Conservation (phyloP, 1,140 invertebrate genomes). For the Papilio polytes region DNA sequence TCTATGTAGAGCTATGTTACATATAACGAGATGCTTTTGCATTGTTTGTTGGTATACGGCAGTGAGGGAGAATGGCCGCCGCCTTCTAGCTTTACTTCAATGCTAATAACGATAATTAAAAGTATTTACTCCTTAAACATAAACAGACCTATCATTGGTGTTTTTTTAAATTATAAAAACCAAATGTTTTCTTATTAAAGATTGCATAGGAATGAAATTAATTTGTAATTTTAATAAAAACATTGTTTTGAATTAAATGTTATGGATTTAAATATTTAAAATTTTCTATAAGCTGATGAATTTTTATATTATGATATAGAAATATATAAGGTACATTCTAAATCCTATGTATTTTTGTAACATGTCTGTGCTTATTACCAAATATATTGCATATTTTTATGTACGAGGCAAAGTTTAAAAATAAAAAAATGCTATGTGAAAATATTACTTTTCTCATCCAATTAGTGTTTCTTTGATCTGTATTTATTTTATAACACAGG, state of each 20-base stretch:
- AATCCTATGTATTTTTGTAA: conserved; percentile 28
- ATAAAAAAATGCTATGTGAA: not conserved
- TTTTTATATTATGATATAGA: not conserved
- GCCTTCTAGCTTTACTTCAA: conserved; percentile 16
- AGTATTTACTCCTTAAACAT: conserved; percentile 4
- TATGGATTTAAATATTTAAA: not conserved
- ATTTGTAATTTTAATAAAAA: not conserved
- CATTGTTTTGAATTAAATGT: not conserved
- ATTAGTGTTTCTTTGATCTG: conserved; percentile 1
- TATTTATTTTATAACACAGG: conserved; percentile 17
- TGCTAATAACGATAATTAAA: not conserved
- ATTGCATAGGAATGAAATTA: not conserved
- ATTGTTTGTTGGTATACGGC: conserved; percentile 10
- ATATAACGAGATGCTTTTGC: conserved; percentile 28
- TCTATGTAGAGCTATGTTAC: conserved; percentile 15
- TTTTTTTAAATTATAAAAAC: not conserved
- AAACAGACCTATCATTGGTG: not conserved
- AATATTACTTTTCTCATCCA: conserved; percentile 9
- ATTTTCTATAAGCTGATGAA: not conserved
- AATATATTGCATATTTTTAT: conserved; percentile 10
- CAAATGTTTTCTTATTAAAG: not conserved
- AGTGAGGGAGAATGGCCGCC: not conserved
- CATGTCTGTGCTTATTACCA: conserved; percentile 34
- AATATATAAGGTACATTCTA: conserved; percentile 18
- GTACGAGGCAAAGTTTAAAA: not conserved